A percentile compares a stretch with the other conserved stretches of the same genome.
These are phyloP conservation scores for Cryptoleucopteryx plumbea DNA, from an alignment of 2,113 vertebrate species.

Conservation along the genomic window DNA sequence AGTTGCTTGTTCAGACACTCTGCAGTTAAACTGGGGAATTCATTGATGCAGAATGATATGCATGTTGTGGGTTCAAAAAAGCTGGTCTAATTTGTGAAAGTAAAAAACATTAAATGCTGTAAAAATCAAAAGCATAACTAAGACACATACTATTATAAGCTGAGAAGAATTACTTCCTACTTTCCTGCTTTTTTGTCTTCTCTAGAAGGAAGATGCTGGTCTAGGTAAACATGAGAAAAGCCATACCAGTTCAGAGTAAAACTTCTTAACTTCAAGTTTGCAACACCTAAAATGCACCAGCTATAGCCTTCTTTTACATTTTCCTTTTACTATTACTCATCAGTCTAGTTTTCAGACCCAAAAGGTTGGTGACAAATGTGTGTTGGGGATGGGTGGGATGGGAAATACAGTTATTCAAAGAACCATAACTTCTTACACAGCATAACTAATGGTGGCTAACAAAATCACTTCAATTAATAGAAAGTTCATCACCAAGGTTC, in stretches of 20 bases:
- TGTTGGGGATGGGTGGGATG: neutral
- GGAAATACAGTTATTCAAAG: neutral
- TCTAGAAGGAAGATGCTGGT: neutral
- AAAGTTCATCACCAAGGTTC: neutral
- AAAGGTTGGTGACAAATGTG: neutral
- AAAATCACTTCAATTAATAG: neutral
- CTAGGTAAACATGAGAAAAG: neutral
- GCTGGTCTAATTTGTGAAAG: neutral
- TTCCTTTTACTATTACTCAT: neutral
- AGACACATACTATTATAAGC: neutral
- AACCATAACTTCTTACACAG: neutral
- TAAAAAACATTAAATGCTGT: neutral
- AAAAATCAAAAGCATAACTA: neutral
- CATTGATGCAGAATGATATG: neutral
- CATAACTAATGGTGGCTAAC: neutral
- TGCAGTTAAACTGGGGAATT: neutral
- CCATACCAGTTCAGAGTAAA: neutral
- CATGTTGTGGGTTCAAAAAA: neutral
- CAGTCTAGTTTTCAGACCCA: neutral
- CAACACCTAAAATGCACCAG: neutral
- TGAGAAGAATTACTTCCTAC: neutral
- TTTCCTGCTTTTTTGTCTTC: neutral
- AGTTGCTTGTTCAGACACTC: neutral
- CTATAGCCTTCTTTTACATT: neutral
- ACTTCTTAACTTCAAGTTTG: neutral